Base-by-base conservation (phyloP, 2,888 invertebrate genomes). In the Eurytoma californica region DNA sequence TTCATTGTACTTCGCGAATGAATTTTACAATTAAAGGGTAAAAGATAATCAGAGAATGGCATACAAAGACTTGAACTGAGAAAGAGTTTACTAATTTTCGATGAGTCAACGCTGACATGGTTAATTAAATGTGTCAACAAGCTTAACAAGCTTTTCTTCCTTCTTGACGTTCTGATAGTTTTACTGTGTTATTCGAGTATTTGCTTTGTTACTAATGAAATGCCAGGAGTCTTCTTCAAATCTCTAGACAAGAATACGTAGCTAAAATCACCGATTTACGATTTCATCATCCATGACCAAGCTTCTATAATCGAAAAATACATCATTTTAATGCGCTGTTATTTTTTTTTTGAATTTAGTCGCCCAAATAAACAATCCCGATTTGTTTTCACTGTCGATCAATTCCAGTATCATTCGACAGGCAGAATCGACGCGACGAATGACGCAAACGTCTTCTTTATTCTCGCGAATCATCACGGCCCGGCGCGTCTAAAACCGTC, bases 361-460 rank as follows among this genome's bases (percentile, higher is more conserved):
- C 28, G 30, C 7, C 13, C 57, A 57, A 18, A 61, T 16, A 61
- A 30, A 16, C 30, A 30, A 3, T 9, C 49, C 49, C 9, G 9
- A 49, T 49, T 9, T 14, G 3, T 49, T 14, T 13, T 49, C 49
- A 14, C 49, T 9, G 12, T 9, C 49, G 2, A 49, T 53, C 53
- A n/a, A 53, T 63, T n/a, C 5, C 39, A 4, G 7, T 39, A 39
- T 39, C 39, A 39, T 7, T 39, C 39, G 47, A 12, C 16, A 63
- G n/a, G 3, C 18, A 39, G 63, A 18, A 47, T n/a, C 16, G 16
- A 13, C 39, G 2, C 3, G 39, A 2, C 18, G n/a, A 4, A 63
- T 63, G 63, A 63, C 63, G 63, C 47, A 63, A 63, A 39, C 61
- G 30, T 39, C 63, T 39, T 39, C 63, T 5, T 63, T 63, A 63